Evolutionary conservation across 1,140 invertebrate species (phyloP), one percentile per base, ranked within the genome.

Genomic region (Drosophila subpulchrella): DNA sequence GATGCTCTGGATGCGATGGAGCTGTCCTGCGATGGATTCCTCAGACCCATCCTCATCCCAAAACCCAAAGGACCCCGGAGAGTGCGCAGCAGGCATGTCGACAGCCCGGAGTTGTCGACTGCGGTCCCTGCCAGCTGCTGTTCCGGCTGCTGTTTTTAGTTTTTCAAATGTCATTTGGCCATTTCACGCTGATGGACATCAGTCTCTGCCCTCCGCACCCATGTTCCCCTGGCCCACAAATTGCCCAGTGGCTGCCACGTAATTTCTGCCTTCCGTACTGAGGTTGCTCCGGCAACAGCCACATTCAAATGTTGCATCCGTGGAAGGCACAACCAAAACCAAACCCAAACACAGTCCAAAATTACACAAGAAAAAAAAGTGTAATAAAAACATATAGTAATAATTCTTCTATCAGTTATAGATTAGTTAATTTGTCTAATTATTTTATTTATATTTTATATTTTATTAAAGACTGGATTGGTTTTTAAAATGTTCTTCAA

Each of bases 111-210:
- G 76, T 66, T 67, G 57, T 61, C 61, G 53, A 36, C 46, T 50
- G 51, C 47, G 58, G 66, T 63, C 44, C 61, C 46, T 73, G 74
- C 44, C 74, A 57, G 57, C 57, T 75, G 74, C 57, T 51, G 68
- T 77, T 82, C 51, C 63, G 60, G 81, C 62, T 79, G 81, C 79
- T 77, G 71, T 86, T 86, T 86, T 82, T 88, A 88, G 79, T 86
- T 84, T 76, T 88, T 76, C 75, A 83, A 89, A 89, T 83, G 84
- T 88, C 82, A 82, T 76, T 86, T 74, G 78, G 71, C 71, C 75
- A 88, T 88, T 86, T 86, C 83, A 88, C 66, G 75, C 75, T 86
- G 82, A 86, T 88, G 82, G 82, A 86, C 82, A 86, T 68, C 71
- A 67, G 48, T 54, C 27, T 13, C 30, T 38, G 17, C 3, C 32